A percentile compares a stretch with the other conserved stretches of the same genome.
Conservation (phyloP, 2,888 invertebrate genomes). For the Agriopis aurantiaria region DNA sequence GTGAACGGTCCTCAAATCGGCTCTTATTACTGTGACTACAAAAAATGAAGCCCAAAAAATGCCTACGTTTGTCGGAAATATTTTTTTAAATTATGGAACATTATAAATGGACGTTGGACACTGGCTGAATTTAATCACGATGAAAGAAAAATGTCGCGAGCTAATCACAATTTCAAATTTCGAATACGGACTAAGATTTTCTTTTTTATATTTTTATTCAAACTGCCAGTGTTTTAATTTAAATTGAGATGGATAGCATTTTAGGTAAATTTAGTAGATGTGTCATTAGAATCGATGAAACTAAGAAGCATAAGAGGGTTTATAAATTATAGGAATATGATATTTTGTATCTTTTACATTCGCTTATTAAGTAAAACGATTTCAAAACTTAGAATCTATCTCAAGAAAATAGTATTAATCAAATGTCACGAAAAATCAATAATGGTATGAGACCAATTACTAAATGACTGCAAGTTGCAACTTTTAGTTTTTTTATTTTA, state of each 20-base stretch:
- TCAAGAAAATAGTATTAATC: too few species aligned
- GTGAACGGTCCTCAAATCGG: neutral
- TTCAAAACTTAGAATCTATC: too few species aligned
- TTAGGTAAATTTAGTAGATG: neutral
- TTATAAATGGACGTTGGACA: neutral
- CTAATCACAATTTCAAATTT: conserved; percentile 16
- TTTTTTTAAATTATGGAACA: conserved; percentile 11
- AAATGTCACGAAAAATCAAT: too few species aligned
- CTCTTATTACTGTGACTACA: neutral
- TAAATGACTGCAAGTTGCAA: too few species aligned
- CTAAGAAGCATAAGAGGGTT: neutral
- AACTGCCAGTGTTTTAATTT: neutral
- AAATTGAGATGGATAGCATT: neutral
- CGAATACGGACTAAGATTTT: neutral
- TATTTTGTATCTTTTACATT: too few species aligned
- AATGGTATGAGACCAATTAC: too few species aligned
- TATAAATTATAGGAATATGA: too few species aligned
- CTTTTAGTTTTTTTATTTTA: too few species aligned
- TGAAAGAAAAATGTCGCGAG: conserved; percentile 9
- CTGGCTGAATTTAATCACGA: conserved; percentile 12
- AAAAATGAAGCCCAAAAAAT: neutral
- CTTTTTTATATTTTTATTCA: neutral
- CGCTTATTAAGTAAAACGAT: too few species aligned
- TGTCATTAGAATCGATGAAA: neutral
- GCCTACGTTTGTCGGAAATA: neutral